Conservation (phyloP, 2,113 vertebrate species). For the Benthochromis sp. region DNA sequence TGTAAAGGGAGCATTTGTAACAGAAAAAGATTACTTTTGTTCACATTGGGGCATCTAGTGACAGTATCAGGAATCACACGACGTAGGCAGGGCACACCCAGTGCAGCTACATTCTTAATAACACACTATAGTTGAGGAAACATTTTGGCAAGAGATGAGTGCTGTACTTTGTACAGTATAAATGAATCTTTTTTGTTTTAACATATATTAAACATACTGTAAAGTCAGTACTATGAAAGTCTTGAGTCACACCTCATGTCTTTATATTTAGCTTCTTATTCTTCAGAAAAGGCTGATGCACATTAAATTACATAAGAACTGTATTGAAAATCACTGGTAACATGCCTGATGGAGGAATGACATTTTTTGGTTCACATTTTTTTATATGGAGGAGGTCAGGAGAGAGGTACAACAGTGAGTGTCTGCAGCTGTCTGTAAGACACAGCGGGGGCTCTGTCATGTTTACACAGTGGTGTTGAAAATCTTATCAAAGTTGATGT, state of each 20-base stretch:
- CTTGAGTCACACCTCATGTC: accelerated
- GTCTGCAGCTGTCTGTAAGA: background rate
- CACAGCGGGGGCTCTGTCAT: background rate
- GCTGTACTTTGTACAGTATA: accelerated
- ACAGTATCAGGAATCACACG: background rate
- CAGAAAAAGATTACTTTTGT: accelerated
- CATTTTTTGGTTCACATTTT: background rate
- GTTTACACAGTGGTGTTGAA: background rate
- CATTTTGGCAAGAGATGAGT: accelerated
- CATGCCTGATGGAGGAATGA: background rate
- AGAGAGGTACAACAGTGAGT: background rate
- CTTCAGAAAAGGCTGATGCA: background rate
- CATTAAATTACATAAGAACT: background rate
- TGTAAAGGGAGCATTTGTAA: background rate
- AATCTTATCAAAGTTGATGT: accelerated
- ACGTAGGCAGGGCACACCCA: background rate
- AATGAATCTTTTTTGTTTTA: background rate
- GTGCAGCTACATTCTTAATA: background rate
- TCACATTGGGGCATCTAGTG: background rate
- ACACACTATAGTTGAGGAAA: background rate
- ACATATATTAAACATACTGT: background rate
- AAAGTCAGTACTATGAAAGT: background rate
- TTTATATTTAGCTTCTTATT: background rate
- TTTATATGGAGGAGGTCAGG: background rate
- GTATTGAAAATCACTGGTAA: accelerated